A percentile compares a stretch with the other conserved stretches of the same genome.
Evolutionary conservation across 2,888 invertebrate genomes (phyloP).

Genomic region (Parnassius glacialis): DNA sequence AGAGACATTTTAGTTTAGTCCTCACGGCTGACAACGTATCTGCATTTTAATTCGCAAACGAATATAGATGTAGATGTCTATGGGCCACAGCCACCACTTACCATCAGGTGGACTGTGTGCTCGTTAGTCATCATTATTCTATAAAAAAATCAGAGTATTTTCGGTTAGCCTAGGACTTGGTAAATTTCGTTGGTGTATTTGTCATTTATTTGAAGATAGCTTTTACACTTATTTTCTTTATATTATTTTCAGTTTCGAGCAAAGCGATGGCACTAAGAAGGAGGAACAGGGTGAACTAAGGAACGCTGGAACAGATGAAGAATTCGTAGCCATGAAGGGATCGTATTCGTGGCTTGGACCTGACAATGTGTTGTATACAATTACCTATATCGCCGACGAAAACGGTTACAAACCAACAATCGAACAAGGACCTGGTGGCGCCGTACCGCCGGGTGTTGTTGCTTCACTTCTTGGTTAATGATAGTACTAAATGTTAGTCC

Average conservation of each 20-base stretch:
- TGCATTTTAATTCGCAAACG: too few species aligned
- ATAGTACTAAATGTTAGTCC: conserved; percentile 1
- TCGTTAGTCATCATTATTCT: too few species aligned
- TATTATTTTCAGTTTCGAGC: conserved; percentile 60
- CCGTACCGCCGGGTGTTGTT: conserved; percentile 50
- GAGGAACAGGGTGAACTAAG: conserved; percentile 74
- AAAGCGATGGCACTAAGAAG: conserved; percentile 74
- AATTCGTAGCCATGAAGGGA: conserved; percentile 72
- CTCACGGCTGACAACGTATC: too few species aligned
- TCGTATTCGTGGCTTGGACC: conserved; percentile 74
- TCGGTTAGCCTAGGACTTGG: too few species aligned
- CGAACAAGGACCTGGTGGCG: conserved; percentile 54
- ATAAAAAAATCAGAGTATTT: too few species aligned
- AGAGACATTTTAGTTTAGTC: too few species aligned
- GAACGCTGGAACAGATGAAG: conserved; percentile 76
- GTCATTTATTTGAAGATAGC: too few species aligned
- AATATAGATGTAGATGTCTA: too few species aligned
- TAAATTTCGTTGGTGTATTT: too few species aligned
- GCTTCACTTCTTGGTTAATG: conserved; percentile 59
- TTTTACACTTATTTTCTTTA: not conserved
- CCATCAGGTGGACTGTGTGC: too few species aligned
- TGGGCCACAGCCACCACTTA: too few species aligned
- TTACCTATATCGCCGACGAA: conserved; percentile 79
- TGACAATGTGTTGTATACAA: conserved; percentile 70
- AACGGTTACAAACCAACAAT: conserved; percentile 78